These are phyloP conservation scores for Enteromius fasciolatus DNA, from an alignment of 2,797 vertebrate species.

Conservation along the genomic window DNA sequence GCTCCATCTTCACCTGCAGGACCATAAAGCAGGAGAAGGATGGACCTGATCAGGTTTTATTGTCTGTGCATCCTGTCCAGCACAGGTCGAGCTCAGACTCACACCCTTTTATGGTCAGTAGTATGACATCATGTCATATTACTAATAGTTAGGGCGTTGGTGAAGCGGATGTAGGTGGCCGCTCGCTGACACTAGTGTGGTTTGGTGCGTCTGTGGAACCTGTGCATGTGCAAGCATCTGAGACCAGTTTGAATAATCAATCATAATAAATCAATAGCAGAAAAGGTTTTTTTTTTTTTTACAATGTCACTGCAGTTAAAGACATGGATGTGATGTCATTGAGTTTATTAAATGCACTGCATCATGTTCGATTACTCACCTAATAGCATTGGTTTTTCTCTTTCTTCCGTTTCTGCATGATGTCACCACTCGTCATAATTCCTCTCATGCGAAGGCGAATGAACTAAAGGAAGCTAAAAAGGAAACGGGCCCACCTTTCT, in stretches of 20 bases:
- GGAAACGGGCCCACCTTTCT: not conserved
- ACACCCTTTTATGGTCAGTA: constrained; percentile 34
- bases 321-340: not conserved
- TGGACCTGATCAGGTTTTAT: not conserved
- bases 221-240: not conserved
- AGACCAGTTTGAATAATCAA: not conserved
- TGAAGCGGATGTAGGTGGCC: not conserved
- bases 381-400: not conserved
- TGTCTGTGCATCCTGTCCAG: not conserved
- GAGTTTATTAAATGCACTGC: not conserved
- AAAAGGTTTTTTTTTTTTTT: not conserved
- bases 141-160: constrained; percentile 34
- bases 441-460: not conserved
- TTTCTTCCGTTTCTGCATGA: not conserved
- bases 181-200: not conserved
- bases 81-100: not conserved
- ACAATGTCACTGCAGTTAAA: not conserved
- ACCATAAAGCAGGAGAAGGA: not conserved
- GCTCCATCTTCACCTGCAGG: not conserved
- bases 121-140: constrained; percentile 65
- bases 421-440: not conserved
- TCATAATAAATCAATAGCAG: not conserved
- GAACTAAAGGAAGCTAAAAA: not conserved
- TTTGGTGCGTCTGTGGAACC: not conserved
- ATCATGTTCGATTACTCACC: constrained; percentile 4